Conservation (phyloP, 2,113 vertebrate genomes). For the Cardinalis cardinalis region DNA sequence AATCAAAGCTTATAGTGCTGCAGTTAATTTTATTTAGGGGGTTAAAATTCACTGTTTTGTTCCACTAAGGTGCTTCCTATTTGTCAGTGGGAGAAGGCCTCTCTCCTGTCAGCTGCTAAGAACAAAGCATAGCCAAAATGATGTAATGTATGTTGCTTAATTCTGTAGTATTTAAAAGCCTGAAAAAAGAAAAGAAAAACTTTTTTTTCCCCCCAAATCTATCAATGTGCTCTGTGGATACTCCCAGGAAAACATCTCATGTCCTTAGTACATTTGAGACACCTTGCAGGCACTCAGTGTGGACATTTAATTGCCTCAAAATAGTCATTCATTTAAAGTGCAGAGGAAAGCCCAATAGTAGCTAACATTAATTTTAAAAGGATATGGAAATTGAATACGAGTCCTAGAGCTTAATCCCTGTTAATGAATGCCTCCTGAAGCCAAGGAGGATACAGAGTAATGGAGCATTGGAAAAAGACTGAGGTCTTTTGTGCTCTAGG, state of each 20-base stretch:
- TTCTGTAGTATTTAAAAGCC: background rate
- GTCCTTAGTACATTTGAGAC: background rate
- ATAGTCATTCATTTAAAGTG: background rate
- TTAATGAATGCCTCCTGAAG: background rate
- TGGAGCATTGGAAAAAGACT: background rate
- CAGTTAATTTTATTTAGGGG: background rate
- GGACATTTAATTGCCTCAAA: background rate
- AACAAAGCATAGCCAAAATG: background rate
- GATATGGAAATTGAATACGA: background rate
- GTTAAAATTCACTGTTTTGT: background rate
- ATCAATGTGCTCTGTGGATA: background rate
- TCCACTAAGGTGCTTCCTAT: background rate
- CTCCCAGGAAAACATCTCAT: background rate
- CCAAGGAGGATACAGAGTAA: background rate
- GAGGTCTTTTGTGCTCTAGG: background rate
- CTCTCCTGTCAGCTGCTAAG: background rate
- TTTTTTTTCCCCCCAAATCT: background rate
- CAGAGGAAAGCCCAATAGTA: background rate
- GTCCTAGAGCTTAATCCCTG: background rate
- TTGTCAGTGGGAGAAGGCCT: background rate
- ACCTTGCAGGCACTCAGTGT: background rate
- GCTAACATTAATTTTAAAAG: background rate
- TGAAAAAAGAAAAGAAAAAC: background rate
- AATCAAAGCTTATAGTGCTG: background rate
- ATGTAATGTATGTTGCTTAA: background rate